Evolutionary conservation across 2,797 vertebrate species (phyloP), one percentile per base, ranked within the genome.

Genomic region (Columba guinea): DNA sequence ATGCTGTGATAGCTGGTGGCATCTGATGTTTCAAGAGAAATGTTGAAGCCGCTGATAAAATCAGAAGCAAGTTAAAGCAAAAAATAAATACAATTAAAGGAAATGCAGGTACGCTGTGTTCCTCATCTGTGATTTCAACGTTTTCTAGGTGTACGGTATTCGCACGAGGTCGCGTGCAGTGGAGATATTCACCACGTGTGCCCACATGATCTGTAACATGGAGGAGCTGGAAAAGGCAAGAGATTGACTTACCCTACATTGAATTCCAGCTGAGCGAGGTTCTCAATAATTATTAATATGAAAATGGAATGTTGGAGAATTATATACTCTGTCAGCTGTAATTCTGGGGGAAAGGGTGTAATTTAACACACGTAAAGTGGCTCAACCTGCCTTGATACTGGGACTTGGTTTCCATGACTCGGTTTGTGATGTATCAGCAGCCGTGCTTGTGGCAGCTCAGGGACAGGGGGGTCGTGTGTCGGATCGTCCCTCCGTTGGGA

Each of bases 181-280:
- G 93, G 99, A 99, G 98, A 99, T 99, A 73, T 99, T 99, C 87
- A 99, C 99, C 95, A 99, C 99, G 2, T 99, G 99, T 98, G 99
- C 99, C 93, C 99, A 99, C 94, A 99, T 99, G 97, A 99, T 99
- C 96, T 99, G 99, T 97, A 99, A 99, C 91, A 99, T 99, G 97
- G 99, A 99, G 81, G 99, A 99, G 48, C 48, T 99, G 51, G 99
- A 99, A 97, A 99, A 99, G 98, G 99, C 99, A 94, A 95, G 95
- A 75, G 35, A 46, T 93, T 39, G 24, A 34, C 81, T 81, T 91
- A 21, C 14, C 28, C 2, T 80, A 15, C 20, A 60, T 16, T 84
- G 77, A 76, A 39, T 58, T 60, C 63, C 41, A 24, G 49, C 35
- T 28, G 63, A 82, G 28, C 1, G 2, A 48, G 28, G 18, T 41